Base-by-base conservation (phyloP, 2,797 vertebrate species). In the Balearica regulorum region DNA sequence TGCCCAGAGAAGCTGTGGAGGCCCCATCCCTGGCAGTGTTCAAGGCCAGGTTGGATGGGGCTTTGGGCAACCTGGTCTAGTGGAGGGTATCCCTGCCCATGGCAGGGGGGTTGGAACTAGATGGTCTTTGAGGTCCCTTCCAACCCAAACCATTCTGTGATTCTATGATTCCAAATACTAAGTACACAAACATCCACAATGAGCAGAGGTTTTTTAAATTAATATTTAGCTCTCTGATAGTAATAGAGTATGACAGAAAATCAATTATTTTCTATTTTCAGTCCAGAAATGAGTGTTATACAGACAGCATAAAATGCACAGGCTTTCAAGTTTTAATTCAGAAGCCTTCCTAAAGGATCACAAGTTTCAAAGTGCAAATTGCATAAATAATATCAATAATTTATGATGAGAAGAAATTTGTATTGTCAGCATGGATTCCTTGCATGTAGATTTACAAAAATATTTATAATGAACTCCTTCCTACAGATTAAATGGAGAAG, bases 211-310 rank as follows among this genome's bases (percentile, higher is more conserved):
- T 84, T 85, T 88, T 71, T 12, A 78, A 79, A 78, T 46, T 92
- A 90, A 1, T 81, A 75, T 90, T 96, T 96, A 89, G 51, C 22
- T 82, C 72, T 86, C 57, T 87, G 70, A 49, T 61, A 82, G 62
- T 89, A 95, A 96, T 29, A 90, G 71, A 91, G 43, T 93, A 83
- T 70, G 82, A 94, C 71, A 93, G 86, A 95, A 97, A 97, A 96
- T 97, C 76, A 93, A 94, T 94, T 80, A 31, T 94, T 96, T 96
- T 93, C 73, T 89, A 21, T 86, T 95, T 83, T 86, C 89, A 61
- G 35, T 83, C 86, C 75, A 72, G 51, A 96, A 94, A 94, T 54
- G 46, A 91, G 54, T 53, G 71, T 55, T 93, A 93, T 89, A 77
- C 73, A 87, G 83, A 41, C 25, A 69, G 54, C 54, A 57, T 33